Evolutionary conservation across 2,113 vertebrate species (phyloP), one percentile per base, ranked within the genome.

Genomic region (Lampris megalopsis): DNA sequence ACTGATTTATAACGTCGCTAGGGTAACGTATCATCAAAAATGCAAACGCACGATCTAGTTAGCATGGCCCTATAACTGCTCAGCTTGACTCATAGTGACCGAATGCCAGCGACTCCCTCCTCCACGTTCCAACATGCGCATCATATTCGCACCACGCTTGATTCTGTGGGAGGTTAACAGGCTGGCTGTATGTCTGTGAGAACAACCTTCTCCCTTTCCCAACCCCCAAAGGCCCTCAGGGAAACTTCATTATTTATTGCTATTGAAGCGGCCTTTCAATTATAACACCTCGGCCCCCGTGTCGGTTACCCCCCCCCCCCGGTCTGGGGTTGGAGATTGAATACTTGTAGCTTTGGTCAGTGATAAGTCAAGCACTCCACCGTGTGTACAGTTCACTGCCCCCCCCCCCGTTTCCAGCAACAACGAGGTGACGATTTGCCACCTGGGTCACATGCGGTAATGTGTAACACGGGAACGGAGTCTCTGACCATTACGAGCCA

Each of bases 191-290:
- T 45, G 73, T 45, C 4, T 76, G 73, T 77, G 78, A 83, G 68
- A 86, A 83, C 81, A 50, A 77, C 85, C 63, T 56, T 56, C 54
- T 71, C 62, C 68, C 52, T 82, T 68, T 63, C 73, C 70, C 50
- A 64, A 49, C 68, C 74, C 50, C 62, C 78, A 73, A 79, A 83
- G 81, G 85, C 76, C 86, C 75, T 70, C 2, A 40, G 86, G 86
- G 88, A 90, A 79, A 79, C 73, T 70, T 87, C 84, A 88, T 89
- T 88, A 90, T 90, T 88, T 91, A 88, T 91, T 13, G 64, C 77
- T 76, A 81, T 76, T 85, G 86, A 89, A 90, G 83, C 78, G 85
- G 76, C 60, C 86, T 91, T 88, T 88, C 85, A 92, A 84, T 90
- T 90, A 91, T 86, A 90, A 87, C 85, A 84, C 65, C 79, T 81